phyloP scores from a whole-genome alignment of 2,113 vertebrate species.

The Anarrhichthys ocellatus region DNA sequence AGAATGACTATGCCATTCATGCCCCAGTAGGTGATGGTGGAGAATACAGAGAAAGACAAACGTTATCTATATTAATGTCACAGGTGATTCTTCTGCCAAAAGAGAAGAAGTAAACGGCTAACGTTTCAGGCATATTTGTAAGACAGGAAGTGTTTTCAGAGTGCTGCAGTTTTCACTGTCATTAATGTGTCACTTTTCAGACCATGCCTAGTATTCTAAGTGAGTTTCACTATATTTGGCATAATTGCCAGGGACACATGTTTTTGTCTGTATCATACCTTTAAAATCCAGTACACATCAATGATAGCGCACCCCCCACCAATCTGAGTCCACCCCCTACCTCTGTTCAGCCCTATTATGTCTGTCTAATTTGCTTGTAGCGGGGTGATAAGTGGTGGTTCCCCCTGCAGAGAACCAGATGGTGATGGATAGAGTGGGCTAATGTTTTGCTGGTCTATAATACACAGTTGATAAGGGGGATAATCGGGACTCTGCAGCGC shows the following conservation, averaged over 20 bases:
- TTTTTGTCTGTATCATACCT: conserved; percentile 16
- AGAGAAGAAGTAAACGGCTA: not conserved
- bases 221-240: conserved; percentile 21
- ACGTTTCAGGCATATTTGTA: not conserved
- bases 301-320: conserved; percentile 16
- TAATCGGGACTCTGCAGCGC: conserved; percentile 22
- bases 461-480: conserved; percentile 17
- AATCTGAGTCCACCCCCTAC: conserved; percentile 18
- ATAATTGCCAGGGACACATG: conserved; percentile 18
- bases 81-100: conserved; percentile 15
- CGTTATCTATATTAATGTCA: conserved; percentile 40
- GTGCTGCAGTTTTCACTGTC: not conserved
- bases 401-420: conserved; percentile 29
- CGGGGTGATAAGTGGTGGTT: conserved; percentile 61
- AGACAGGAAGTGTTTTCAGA: conserved; percentile 11
- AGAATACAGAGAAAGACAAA: conserved; percentile 27
- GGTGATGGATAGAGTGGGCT: conserved; percentile 52
- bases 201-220: not conserved
- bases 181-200: conserved; percentile 45
- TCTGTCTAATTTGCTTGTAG: conserved; percentile 61
- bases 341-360: conserved; percentile 47
- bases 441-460: conserved; percentile 39
- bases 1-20: conserved; percentile 38
- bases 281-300: conserved; percentile 36
- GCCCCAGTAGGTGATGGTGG: conserved; percentile 16